Base-by-base conservation (phyloP, 2,113 vertebrate genomes). In the Oostethus manadensis region DNA sequence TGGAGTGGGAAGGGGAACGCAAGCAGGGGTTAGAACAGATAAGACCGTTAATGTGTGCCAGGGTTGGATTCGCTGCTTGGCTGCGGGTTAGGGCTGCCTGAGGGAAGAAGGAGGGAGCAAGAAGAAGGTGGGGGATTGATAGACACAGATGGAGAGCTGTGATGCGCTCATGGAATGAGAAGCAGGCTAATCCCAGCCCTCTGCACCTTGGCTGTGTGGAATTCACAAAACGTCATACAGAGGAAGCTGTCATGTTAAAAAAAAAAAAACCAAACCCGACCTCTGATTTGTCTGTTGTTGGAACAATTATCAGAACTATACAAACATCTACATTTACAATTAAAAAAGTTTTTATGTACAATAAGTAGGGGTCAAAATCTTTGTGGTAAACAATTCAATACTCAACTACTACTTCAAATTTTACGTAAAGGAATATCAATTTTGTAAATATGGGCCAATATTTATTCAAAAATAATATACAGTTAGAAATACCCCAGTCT, bases 91-190 rank as follows among this genome's bases (percentile, higher is more conserved):
- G 42, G 50, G 53, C 29, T 58, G 58, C 64, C 48, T 56, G 26
- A 43, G 71, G 73, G 40, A 68, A 66, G 47, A 63, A 58, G 38
- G 21, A 62, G 45, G 29, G 54, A 58, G 58, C 64, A 55, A 51
- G 40, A 60, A 66, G 51, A 64, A 66, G 59, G 43, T 51, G 62
- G 60, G 29, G 66, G 58, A 64, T 71, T 71, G 78, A 68, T 55
- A 43, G 70, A 63, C 65, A 26, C 55, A 8, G 56, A 63, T 46
- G 40, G 58, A 71, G 50, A 54, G 22, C 35, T 48, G 55, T 8
- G 50, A 42, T 1, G 21, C 62, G 57, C 49, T 20, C 15, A 60
- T 60, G 62, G 80, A 73, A 86, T 85, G 49, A 62, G 57, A 81
- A 78, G 49, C 66, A 74, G 72, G 38, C 44, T 42, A 9, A 67